Evolutionary conservation across 2,797 vertebrate species (phyloP).

Genomic region (Tenualosa ilisha): DNA sequence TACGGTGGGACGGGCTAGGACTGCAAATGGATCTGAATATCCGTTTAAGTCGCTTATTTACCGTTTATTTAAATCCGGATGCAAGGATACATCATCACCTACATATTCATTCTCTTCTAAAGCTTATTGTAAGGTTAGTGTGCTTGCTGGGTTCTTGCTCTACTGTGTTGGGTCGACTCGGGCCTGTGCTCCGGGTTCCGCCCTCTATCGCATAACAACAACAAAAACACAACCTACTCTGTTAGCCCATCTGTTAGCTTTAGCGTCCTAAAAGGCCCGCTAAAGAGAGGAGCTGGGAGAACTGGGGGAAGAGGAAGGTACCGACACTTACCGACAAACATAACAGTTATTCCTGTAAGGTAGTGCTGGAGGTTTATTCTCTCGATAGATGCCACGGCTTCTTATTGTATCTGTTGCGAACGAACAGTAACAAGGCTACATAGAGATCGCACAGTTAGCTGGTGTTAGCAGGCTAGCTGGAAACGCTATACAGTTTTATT

Average conservation of each 20-base stretch:
- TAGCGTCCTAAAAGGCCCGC: not conserved
- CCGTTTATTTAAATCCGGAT: conserved; percentile 59
- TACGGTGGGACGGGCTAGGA: conserved; percentile 47
- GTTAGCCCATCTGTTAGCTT: conserved; percentile 29
- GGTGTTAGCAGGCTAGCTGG: not conserved
- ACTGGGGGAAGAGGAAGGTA: not conserved
- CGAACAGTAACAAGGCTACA: not conserved
- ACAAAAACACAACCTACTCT: conserved; percentile 72
- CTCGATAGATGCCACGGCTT: not conserved
- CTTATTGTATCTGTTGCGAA: not conserved
- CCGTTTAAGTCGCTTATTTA: conserved; percentile 52
- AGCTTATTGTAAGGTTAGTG: conserved; percentile 65
- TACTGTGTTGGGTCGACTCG: conserved; percentile 69
- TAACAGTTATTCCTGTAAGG: not conserved
- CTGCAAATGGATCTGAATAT: conserved; percentile 68
- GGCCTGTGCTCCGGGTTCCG: conserved; percentile 78
- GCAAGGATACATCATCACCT: conserved; percentile 48
- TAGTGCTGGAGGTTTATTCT: not conserved
- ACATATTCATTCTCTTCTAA: conserved; percentile 40
- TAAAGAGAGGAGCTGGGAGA: not conserved
- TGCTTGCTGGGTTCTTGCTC: conserved; percentile 47
- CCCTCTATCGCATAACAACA: conserved; percentile 82
- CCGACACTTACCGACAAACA: not conserved
- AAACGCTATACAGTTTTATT: not conserved
- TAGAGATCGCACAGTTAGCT: not conserved